These are phyloP conservation scores for Heteromyza rotundicornis DNA, from an alignment of 2,888 invertebrate genomes.

Conservation along the genomic window DNA sequence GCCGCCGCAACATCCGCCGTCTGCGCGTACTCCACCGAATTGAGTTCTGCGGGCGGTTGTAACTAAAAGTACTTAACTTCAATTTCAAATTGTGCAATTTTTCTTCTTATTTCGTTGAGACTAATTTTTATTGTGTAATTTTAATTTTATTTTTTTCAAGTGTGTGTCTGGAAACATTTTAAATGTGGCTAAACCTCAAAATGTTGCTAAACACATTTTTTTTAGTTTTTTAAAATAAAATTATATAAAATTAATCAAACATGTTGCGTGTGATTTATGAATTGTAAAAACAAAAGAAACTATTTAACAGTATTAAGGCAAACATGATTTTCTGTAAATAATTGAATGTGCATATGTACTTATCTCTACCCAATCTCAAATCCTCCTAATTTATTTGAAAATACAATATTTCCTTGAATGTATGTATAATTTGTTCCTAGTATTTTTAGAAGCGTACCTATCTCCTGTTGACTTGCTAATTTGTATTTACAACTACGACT, in stretches of 20 bases:
- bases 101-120: constrained; percentile 13
- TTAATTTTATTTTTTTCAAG: constrained; percentile 5
- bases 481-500: background rate
- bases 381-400: background rate
- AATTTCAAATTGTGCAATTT: constrained; percentile 20
- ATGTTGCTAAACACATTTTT: background rate
- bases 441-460: constrained; percentile 13
- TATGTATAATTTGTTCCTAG: constrained; percentile 23
- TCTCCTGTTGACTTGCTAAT: background rate
- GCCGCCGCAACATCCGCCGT: constrained; percentile 40
- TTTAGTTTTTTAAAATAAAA: no score
- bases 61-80: background rate
- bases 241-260: no score
- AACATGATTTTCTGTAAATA: background rate
- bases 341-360: background rate
- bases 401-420: background rate
- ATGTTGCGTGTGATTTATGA: constrained; percentile 32
- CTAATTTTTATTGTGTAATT: no score
- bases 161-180: background rate
- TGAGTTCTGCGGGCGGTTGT: background rate
- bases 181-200: background rate
- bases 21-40: background rate
- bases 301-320: constrained; percentile 1
- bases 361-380: background rate
- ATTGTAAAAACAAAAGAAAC: constrained; percentile 1